Conservation (phyloP, 2,888 invertebrate species). For the Trissoscelio sp. region DNA sequence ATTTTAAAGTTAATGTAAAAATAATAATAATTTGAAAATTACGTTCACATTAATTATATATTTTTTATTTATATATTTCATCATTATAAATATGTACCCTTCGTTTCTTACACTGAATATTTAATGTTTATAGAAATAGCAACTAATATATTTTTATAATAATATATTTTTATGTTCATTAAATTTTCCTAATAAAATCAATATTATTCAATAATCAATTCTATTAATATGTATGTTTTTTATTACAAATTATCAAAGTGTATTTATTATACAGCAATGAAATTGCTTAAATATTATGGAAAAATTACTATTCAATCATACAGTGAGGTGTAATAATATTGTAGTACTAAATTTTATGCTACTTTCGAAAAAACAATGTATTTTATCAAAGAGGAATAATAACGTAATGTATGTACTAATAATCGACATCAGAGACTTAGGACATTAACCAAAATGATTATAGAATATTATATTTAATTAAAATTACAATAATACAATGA, state of each 20-base stretch:
- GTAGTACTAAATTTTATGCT: constrained; percentile 30
- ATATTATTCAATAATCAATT: not conserved
- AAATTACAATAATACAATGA: too few species aligned
- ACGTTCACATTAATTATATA: not conserved
- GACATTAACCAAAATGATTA: not conserved
- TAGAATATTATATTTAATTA: not conserved
- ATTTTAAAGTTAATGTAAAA: too few species aligned
- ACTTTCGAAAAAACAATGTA: constrained; percentile 30
- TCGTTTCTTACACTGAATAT: not conserved
- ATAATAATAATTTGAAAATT: too few species aligned
- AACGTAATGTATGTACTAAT: constrained; percentile 28
- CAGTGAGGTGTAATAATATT: constrained; percentile 1
- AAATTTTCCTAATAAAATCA: not conserved
- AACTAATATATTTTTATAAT: not conserved
- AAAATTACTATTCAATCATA: not conserved
- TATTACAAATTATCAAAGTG: not conserved
- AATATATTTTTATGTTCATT: not conserved
- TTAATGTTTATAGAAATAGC: not conserved
- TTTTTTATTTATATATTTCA: not conserved
- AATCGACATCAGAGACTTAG: constrained; percentile 18
- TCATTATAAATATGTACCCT: not conserved
- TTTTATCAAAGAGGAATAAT: constrained; percentile 33
- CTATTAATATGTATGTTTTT: not conserved
- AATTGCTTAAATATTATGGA: not conserved
- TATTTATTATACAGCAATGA: not conserved